Conservation (phyloP, 2,888 invertebrate species). For the Nemurella pictetii region DNA sequence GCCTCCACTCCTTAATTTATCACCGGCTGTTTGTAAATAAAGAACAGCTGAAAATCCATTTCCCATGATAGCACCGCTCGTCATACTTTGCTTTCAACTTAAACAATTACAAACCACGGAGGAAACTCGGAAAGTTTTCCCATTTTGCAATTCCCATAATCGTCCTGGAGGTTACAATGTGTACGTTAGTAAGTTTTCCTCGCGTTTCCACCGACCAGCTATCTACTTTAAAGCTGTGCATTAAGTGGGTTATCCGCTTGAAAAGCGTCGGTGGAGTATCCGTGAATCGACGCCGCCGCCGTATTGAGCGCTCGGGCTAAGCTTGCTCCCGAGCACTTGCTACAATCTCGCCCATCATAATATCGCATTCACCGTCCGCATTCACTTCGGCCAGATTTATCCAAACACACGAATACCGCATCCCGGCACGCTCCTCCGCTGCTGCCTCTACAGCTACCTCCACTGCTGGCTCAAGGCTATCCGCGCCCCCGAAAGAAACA, state of each 20-base stretch:
- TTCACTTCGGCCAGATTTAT: neutral
- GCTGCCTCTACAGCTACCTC: neutral
- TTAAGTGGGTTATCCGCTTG: constrained; percentile 10
- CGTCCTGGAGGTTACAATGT: too few relatives aligned
- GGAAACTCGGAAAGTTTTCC: neutral
- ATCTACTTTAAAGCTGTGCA: neutral
- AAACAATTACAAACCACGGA: neutral
- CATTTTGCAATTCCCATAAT: too few relatives aligned
- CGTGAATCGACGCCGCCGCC: neutral
- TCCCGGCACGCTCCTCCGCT: neutral
- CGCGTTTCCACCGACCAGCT: neutral
- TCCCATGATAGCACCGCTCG: neutral
- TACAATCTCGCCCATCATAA: neutral
- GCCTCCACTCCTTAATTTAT: neutral
- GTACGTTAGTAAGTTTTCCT: neutral
- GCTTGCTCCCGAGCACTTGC: neutral
- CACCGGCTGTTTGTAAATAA: neutral
- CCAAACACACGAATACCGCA: neutral
- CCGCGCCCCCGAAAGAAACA: too few relatives aligned
- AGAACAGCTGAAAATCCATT: neutral
- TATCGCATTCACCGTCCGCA: neutral
- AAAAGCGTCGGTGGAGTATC: neutral
- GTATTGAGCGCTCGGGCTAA: neutral
- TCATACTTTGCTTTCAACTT: neutral
- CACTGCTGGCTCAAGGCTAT: neutral